Base-by-base conservation (phyloP, 2,888 invertebrate genomes). In the Ligdia adustata region DNA sequence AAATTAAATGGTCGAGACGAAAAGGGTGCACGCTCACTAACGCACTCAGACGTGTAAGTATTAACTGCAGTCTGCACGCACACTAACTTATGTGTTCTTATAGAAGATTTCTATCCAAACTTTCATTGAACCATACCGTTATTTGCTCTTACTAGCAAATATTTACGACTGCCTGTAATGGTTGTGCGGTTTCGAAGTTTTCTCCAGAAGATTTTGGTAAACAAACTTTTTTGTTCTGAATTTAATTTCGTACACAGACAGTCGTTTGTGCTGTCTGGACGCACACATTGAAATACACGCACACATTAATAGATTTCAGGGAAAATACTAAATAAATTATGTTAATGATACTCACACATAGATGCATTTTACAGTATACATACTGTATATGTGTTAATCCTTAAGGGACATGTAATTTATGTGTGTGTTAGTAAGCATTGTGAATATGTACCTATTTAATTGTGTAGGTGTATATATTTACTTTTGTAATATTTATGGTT, bases 11-110 rank as follows among this genome's bases (percentile, higher is more conserved):
- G 78, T 59, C 66, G 71, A 77, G 79, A 84, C 84, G 67, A 71
- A 82, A 87, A 88, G 89, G 88, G 87, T 86, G 87, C 79, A 85
- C 86, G 22, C 81, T 79, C 73, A 87, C 85, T 64, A 33, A 14
- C 9, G 34, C 33, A 61, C 14, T 77, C 66, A 62, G 66, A 66
- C 70, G 72, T 71, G 72, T 75, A 65, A 56, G 60, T 70, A 49
- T 69, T 66, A 66, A 71, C 60, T 83, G 84, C 86, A 85, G 84
- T 85, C 82, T 82, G 78, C 63, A 55, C 56, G 47, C 78, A 76
- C 80, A 73, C 82, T 70, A 57, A 45, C 59, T 53, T 52, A 39
- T 39, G 49, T 52, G 51, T 55, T 48, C 60, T n/a, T n/a, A 57
- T 63, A 33, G 16, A 35, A 59, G 54, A 64, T 64, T 62, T 59